phyloP scores from a whole-genome alignment of 1,140 invertebrate species.

The Piezodorus guildinii region DNA sequence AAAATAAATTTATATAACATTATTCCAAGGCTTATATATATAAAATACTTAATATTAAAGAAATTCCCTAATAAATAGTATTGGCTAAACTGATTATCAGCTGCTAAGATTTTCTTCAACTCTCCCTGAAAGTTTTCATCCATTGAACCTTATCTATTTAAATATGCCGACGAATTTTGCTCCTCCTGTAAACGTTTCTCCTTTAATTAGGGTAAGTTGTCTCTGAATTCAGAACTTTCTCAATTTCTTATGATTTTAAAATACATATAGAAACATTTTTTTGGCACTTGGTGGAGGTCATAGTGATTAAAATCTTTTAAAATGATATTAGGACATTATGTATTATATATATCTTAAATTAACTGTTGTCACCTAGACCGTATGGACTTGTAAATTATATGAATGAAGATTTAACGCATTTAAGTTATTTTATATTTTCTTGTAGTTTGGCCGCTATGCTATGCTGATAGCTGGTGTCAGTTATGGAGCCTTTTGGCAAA shows the following conservation, averaged over 20 bases:
- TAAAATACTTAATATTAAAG: too few relatives aligned
- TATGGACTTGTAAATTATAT: too few relatives aligned
- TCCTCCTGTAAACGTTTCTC: conserved; percentile 26
- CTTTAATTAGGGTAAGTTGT: conserved; percentile 27
- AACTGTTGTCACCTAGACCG: too few relatives aligned
- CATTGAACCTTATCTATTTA: background rate
- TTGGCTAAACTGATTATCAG: conserved; percentile 7
- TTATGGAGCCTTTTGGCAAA: conserved; percentile 27
- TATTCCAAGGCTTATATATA: too few relatives aligned
- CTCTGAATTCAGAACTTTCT: background rate
- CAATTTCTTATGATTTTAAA: too few relatives aligned
- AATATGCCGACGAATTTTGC: conserved; percentile 20
- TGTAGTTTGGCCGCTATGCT: conserved; percentile 25
- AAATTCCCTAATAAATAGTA: background rate
- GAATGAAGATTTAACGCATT: too few relatives aligned
- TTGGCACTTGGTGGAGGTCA: too few relatives aligned
- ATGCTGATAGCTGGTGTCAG: conserved; percentile 21
- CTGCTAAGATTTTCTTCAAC: background rate
- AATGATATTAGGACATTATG: too few relatives aligned
- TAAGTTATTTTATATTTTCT: background rate
- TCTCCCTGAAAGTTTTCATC: background rate
- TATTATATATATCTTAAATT: too few relatives aligned
- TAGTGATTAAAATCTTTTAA: too few relatives aligned
- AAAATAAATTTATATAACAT: too few relatives aligned
- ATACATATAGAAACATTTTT: too few relatives aligned